These are phyloP conservation scores for Hippopotamyrus pictus DNA, from an alignment of 2,797 vertebrate genomes.

Conservation along the genomic window DNA sequence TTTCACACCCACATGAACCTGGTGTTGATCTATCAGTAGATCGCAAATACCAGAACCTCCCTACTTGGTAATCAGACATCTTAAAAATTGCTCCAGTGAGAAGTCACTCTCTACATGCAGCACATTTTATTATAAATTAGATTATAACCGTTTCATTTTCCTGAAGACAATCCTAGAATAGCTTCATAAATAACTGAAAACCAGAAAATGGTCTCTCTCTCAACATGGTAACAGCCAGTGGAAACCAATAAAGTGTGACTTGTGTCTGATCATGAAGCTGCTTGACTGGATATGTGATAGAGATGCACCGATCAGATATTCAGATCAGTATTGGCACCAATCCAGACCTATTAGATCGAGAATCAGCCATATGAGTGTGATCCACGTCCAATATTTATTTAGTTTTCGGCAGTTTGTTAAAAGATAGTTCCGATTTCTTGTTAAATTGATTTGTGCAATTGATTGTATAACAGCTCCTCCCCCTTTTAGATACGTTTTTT, in stretches of 20 bases:
- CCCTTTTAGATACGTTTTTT: neutral
- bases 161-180: neutral
- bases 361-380: neutral
- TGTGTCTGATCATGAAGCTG: neutral
- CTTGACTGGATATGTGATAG: neutral
- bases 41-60: neutral
- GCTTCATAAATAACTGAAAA: neutral
- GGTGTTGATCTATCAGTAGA: neutral
- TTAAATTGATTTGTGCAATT: no score
- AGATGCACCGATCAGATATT: neutral
- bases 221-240: neutral
- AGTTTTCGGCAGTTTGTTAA: neutral
- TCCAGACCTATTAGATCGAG: neutral
- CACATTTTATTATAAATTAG: neutral
- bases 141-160: neutral
- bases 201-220: neutral
- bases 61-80: neutral
- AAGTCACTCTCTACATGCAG: neutral
- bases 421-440: no score
- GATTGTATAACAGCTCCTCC: neutral
- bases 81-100: neutral
- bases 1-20: neutral
- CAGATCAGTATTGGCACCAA: no score
- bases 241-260: neutral
- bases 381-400: neutral